Base-by-base conservation (phyloP, 2,113 vertebrate species). In the Tapirus terrestris region DNA sequence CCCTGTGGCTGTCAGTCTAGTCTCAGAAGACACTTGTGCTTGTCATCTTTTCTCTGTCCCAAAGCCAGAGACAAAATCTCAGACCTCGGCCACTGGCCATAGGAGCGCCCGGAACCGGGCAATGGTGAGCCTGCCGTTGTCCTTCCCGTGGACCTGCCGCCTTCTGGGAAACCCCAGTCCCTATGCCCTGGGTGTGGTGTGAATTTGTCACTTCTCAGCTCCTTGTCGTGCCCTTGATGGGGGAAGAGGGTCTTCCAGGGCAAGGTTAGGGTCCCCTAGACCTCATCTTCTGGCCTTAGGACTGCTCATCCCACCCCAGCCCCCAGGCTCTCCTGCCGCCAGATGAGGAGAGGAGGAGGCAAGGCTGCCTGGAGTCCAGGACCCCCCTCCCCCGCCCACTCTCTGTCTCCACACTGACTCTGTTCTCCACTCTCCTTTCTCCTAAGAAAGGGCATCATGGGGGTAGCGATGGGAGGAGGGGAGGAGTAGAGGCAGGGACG, bases 51-150 rank as follows among this genome's bases (percentile, higher is more conserved):
- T 8, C 17, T 61, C 43, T 80, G 27, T 43, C 5, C 20, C 16
- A 0, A 25, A 23, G 29, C 36, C 58, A 13, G 18, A 13, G 53
- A 63, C 21, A 8, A 29, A 56, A 10, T 3, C 18, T 17, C 31
- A 53, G 43, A 17, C 39, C 0, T 4, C 16, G 7, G 53, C n/a
- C 39, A 4, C 7, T 48, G 80, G 56, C 61, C 33, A 4, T 7
- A 25, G 31, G 53, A 25, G 10, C 0, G 0, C 29, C 94, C 2
- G 4, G 73, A 33, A 11, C 0, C 8, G 14, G 0, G 25, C 0
- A 0, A 0, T 39, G 0, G 0, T 20, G 20, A 14, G 7, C 18
- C 33, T 36, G 36, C 31, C 2, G 0, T 14, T 39, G 76, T 31
- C 76, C 9, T 14, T 21, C 16, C 21, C 27, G 8, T 2, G 6